These are phyloP conservation scores for Eupithecia insigniata DNA, from an alignment of 2,888 invertebrate genomes.

Conservation along the genomic window DNA sequence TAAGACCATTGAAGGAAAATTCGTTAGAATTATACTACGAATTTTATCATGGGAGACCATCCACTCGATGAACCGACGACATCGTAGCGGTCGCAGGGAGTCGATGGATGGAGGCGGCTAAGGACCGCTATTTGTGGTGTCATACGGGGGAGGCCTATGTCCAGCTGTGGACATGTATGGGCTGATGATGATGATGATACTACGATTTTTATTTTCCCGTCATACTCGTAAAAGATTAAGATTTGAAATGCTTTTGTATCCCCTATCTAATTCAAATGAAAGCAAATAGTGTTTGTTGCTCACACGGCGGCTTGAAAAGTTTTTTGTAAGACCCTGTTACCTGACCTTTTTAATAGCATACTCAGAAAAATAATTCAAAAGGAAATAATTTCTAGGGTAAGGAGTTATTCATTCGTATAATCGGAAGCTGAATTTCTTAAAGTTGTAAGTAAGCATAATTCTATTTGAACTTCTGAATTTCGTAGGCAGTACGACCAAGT, in stretches of 20 bases:
- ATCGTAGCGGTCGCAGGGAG: too few species aligned
- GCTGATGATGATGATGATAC: too few species aligned
- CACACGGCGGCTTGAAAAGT: background rate
- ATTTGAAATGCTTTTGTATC: background rate
- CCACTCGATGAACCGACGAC: too few species aligned
- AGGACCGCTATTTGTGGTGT: too few species aligned
- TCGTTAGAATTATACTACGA: background rate
- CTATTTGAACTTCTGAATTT: background rate
- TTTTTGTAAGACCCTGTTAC: background rate
- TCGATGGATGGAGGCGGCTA: too few species aligned
- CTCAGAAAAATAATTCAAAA: conserved; percentile 4
- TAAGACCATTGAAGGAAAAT: background rate
- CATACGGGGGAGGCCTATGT: too few species aligned
- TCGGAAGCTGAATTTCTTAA: background rate
- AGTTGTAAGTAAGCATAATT: too few species aligned
- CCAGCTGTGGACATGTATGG: too few species aligned
- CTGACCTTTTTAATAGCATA: conserved; percentile 4
- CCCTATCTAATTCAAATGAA: background rate
- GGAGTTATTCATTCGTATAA: conserved; percentile 26
- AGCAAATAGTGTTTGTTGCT: background rate
- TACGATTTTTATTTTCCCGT: background rate
- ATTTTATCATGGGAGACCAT: too few species aligned
- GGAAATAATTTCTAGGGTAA: conserved; percentile 6
- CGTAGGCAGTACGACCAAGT: conserved; percentile 3
- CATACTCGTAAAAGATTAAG: background rate